Evolutionary conservation across 1,140 invertebrate genomes (phyloP).

Genomic region (Cardiocondyla obscurior): DNA sequence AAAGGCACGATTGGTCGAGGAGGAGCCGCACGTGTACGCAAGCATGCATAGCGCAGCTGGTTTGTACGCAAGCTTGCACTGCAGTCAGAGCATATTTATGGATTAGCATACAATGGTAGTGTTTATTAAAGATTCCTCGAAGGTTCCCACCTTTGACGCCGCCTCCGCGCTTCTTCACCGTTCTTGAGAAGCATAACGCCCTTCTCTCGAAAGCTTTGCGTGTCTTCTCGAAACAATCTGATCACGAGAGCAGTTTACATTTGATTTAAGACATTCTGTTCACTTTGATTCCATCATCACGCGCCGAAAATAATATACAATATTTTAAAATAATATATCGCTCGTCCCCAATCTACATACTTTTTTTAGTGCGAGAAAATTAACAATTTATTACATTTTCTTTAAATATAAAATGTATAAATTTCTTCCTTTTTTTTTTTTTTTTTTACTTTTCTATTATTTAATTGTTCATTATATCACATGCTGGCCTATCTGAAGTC

Average conservation of each 20-base stretch:
- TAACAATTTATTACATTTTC: too few species aligned
- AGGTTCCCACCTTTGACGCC: conserved; percentile 69
- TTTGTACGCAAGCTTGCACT: conserved; percentile 72
- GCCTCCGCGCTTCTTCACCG: conserved; percentile 58
- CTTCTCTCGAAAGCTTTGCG: conserved; percentile 48
- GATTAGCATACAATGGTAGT: conserved; percentile 73
- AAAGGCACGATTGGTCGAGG: conserved; percentile 61
- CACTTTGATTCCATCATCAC: not conserved
- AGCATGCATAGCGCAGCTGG: conserved; percentile 67
- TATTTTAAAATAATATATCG: not conserved
- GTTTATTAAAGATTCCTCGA: conserved; percentile 74
- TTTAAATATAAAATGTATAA: too few species aligned
- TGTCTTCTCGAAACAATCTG: conserved; percentile 42
- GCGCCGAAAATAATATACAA: not conserved
- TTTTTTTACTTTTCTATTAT: too few species aligned
- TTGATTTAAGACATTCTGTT: not conserved
- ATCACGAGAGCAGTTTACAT: conserved; percentile 1
- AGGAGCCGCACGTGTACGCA: conserved; percentile 68
- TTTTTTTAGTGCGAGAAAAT: not conserved
- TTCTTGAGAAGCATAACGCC: conserved; percentile 53
- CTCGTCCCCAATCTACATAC: not conserved
- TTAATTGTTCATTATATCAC: not conserved
- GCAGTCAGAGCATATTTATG: conserved; percentile 71
- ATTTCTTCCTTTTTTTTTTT: too few species aligned
- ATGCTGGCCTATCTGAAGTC: conserved; percentile 47